Percentiles rank a stretch among this genome's conserved stretches.
Conservation (phyloP, 2,113 vertebrate genomes). For the Lepus europaeus region DNA sequence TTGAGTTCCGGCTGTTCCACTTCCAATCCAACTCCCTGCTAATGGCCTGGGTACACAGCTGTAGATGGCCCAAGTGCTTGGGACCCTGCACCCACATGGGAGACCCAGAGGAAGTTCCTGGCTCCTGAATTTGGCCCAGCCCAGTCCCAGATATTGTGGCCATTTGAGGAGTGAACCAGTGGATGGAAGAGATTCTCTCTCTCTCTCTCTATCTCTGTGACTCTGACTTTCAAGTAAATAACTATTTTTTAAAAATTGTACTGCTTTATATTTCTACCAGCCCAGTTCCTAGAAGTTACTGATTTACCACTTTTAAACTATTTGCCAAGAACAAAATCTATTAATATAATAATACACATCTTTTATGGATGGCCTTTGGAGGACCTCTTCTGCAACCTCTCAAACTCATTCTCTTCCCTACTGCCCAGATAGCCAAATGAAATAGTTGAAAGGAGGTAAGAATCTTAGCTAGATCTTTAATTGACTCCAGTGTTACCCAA, state of each 20-base stretch:
- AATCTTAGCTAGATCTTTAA: constrained; percentile 48
- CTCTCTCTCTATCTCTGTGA: too few relatives aligned
- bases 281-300: constrained; percentile 6
- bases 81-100: too few relatives aligned
- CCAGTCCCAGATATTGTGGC: too few relatives aligned
- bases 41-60: too few relatives aligned
- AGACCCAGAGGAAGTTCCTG: too few relatives aligned
- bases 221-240: too few relatives aligned
- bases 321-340: neutral
- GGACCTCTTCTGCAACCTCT: neutral
- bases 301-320: constrained; percentile 42
- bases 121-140: too few relatives aligned
- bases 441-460: constrained; percentile 18
- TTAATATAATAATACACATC: neutral
- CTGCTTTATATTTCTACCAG: neutral
- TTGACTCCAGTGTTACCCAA: neutral
- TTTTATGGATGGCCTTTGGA: constrained; percentile 46
- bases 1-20: too few relatives aligned
- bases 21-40: too few relatives aligned
- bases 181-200: too few relatives aligned
- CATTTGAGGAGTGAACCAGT: too few relatives aligned
- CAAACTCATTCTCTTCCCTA: constrained; percentile 22
- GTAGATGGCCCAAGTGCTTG: too few relatives aligned
- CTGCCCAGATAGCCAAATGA: constrained; percentile 23
- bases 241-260: neutral